Percentiles rank a stretch among this genome's conserved stretches.
Conservation (phyloP, 2,888 invertebrate species). For the Stratiomys singularior region DNA sequence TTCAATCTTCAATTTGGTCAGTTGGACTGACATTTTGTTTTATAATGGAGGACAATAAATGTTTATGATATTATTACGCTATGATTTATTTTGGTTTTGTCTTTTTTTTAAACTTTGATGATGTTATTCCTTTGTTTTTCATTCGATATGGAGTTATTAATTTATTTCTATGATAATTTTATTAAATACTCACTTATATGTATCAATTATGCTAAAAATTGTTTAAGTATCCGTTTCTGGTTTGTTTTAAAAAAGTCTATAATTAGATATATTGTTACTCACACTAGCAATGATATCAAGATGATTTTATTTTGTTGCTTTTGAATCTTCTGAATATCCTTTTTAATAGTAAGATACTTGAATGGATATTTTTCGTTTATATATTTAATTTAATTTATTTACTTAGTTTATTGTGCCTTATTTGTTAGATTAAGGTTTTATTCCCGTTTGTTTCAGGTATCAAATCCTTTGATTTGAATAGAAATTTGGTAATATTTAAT, state of each 20-base stretch:
- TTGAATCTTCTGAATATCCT: background rate
- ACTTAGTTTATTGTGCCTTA: background rate
- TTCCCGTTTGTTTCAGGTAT: no score
- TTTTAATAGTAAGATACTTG: background rate
- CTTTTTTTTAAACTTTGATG: background rate
- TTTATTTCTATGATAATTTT: constrained; percentile 2
- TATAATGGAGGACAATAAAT: no score
- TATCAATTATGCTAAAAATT: constrained; percentile 5
- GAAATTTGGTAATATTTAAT: no score
- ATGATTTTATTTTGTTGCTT: background rate
- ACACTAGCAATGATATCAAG: no score
- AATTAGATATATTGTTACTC: background rate
- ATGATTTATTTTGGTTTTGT: no score
- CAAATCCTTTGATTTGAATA: no score
- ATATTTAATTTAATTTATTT: background rate
- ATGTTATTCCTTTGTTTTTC: no score
- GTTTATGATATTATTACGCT: no score
- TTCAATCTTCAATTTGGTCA: no score
- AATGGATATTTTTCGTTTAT: background rate
- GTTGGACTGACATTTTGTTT: no score
- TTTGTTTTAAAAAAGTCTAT: constrained; percentile 1
- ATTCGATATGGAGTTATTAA: constrained; percentile 18
- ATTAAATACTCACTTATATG: background rate
- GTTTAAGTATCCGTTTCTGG: background rate
- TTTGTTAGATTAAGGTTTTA: background rate